Base-by-base conservation (phyloP, 2,797 vertebrate genomes). In the Setipinna tenuifilis region DNA sequence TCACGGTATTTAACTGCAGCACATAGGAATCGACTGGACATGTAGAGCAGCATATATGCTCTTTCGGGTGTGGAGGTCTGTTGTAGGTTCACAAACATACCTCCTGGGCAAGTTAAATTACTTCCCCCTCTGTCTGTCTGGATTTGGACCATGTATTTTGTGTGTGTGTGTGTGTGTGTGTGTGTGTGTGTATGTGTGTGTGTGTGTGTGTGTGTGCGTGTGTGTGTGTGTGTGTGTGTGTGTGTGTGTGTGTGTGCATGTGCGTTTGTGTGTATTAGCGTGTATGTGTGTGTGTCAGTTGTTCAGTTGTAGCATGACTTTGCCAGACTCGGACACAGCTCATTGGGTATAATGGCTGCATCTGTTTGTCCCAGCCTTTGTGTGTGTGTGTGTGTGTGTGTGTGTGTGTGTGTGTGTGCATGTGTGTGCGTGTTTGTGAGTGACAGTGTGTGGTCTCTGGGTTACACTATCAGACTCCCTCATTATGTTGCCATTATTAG, bases 401-500 rank as follows among this genome's bases (percentile, higher is more conserved):
- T 10, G 61, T 62, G 61, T 62, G 21, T 25, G n/a, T 62, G n/a
- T 62, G 61, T 25, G 61, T 25, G n/a, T 62, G 61, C 12, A 3
- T 75, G 28, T 75, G 68, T 41, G 68, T 35, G 14, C 35, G 68
- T 75, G 68, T 75, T 17, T 65, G 82, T 83, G 23, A 48, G 6
- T 14, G 41, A 84, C 2, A 46, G 12, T 35, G 68, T 35, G 28
- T 75, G 68, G 57, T 83, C n/a, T 46, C n/a, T 44, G 59, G 31
- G 62, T 83, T 82, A 41, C 9, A 44, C 23, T 23, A 35, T 62
- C 14, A 50, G 16, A 44, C 80, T 82, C 59, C 81, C 82, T 82
- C 84, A 85, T 81, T 50, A 81, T 46, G 41, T 50, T 41, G 23
- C 50, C 19, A 82, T 85, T 82, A 65, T 85, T 68, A 71, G 41